A percentile compares a stretch with the other conserved stretches of the same genome.
phyloP scores from a whole-genome alignment of 2,797 vertebrate genomes.

The Labeo calbasu region DNA sequence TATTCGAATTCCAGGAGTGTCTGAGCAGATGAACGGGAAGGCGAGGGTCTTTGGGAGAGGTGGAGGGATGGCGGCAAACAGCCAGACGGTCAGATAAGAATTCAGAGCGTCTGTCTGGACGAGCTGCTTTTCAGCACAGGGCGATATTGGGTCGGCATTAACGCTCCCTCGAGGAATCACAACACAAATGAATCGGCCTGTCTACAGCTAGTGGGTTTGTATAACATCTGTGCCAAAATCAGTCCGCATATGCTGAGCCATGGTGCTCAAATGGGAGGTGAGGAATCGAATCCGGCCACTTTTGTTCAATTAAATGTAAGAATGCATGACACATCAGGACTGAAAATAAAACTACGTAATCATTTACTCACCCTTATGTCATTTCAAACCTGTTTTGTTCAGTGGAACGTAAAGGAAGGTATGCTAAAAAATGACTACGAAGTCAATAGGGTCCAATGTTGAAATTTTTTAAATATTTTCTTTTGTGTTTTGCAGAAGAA shows the following conservation, averaged over 20 bases:
- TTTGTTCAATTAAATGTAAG: background rate
- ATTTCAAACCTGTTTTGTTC: background rate
- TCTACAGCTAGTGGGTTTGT: background rate
- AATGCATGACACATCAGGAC: too few species aligned
- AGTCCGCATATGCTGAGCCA: background rate
- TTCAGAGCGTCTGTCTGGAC: conserved; percentile 31
- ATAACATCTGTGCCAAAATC: background rate
- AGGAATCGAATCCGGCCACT: background rate
- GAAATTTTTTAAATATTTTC: background rate
- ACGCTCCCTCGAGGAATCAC: background rate
- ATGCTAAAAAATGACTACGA: background rate
- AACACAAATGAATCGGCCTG: background rate
- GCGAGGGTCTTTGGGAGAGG: conserved; percentile 14
- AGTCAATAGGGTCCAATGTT: background rate
- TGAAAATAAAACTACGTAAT: background rate
- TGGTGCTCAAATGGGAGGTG: background rate
- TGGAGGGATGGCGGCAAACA: conserved; percentile 55
- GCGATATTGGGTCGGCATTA: conserved; percentile 15
- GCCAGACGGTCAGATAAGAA: conserved; percentile 61
- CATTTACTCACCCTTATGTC: background rate
- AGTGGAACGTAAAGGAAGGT: background rate
- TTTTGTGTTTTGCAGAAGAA: background rate
- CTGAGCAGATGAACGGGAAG: background rate
- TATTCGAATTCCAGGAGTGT: conserved; percentile 74
- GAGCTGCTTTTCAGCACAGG: background rate